phyloP scores from a whole-genome alignment of 2,797 vertebrate genomes.

The Phrynocephalus guinanensis region DNA sequence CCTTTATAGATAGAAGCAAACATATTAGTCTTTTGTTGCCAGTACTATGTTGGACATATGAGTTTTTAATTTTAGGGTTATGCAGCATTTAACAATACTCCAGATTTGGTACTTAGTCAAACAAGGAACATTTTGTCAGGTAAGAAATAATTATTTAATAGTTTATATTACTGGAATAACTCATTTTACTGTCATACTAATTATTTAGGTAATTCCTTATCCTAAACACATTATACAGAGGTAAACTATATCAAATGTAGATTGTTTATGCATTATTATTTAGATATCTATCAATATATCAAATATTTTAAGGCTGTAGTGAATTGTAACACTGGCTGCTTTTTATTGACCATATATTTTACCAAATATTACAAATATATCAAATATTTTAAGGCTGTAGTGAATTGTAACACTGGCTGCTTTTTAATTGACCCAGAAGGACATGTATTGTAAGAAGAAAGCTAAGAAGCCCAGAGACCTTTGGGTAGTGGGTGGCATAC shows the following conservation, averaged over 20 bases:
- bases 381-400: background rate
- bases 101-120: slow-evolving; percentile 86
- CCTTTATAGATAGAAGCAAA: slow-evolving; percentile 16
- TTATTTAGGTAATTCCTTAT: background rate
- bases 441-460: no score
- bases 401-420: no score
- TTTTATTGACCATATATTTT: no score
- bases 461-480: no score
- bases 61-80: slow-evolving; percentile 83
- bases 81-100: slow-evolving; percentile 89
- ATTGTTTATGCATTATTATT: background rate
- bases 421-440: no score
- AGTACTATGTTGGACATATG: slow-evolving; percentile 10
- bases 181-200: background rate
- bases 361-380: background rate
- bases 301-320: background rate
- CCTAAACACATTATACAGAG: slow-evolving; percentile 11
- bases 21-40: background rate
- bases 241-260: background rate
- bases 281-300: background rate
- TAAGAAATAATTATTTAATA: slow-evolving; percentile 65
- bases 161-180: background rate
- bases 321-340: no score
- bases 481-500: no score
- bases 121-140: slow-evolving; percentile 84